Base-by-base conservation (phyloP, 1,140 invertebrate genomes). In the Eciton burchellii region DNA sequence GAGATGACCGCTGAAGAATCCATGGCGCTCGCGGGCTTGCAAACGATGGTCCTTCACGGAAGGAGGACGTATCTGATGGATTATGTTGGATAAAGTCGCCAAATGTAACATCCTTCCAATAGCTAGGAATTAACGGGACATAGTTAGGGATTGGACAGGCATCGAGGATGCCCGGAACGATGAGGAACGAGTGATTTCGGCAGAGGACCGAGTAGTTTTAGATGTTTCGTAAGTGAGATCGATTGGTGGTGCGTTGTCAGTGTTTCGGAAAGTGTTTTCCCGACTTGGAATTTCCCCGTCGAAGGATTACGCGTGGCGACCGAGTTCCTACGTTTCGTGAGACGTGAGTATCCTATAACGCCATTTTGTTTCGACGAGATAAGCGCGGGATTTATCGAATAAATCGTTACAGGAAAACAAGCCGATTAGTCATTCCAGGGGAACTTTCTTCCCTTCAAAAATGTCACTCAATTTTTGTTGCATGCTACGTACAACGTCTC, bases 161-260 rank as follows among this genome's bases (percentile, higher is more conserved):
- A 45, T n/a, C 41, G 21, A 45, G 52, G 3, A 62, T 26, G 35
- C 47, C 21, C 56, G n/a, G 35, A 49, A 71, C 49, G 65, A 87
- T 83, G 85, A 56, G 83, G 66, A 77, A 66, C 43, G 57, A 83
- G 71, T 86, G 84, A 87, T 35, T 57, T 56, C 54, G 47, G 74
- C 74, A 45, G 26, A 68, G 72, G 68, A 68, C 73, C 66, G 49
- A 59, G 72, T 85, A 86, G 81, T 86, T 86, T 66, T 83, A 72
- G 72, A 86, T 86, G 81, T 83, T 86, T 86, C 74, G 70, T 74
- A n/a, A 74, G 86, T 86, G 86, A 81, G 21, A 54, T 82, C 65
- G 79, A 85, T 85, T 62, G 71, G 81, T 87, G 79, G 62, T 26
- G 56, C 68, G 68, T 79, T 79, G 24, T 56, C 68, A 86, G 86